Percentiles rank a stretch among this genome's conserved stretches.
These are phyloP conservation scores for Lophochroa leadbeateri DNA, from an alignment of 2,113 vertebrate species.

Conservation along the genomic window DNA sequence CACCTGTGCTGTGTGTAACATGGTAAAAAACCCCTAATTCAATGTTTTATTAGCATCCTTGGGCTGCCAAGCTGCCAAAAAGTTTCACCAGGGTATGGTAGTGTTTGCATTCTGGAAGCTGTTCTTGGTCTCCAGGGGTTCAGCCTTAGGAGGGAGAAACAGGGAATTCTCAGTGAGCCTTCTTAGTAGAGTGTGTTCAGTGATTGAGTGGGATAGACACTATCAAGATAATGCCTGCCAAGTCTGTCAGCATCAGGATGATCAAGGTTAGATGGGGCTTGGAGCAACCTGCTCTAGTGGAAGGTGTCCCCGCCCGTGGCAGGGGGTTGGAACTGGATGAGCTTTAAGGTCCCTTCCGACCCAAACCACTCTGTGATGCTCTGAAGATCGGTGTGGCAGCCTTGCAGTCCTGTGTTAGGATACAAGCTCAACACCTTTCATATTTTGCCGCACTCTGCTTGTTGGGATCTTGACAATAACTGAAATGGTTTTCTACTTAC, in stretches of 20 bases:
- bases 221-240: neutral
- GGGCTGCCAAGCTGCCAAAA: neutral
- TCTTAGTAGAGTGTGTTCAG: neutral
- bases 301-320: neutral
- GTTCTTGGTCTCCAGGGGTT: neutral
- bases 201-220: neutral
- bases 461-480: neutral
- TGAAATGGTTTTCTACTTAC: neutral
- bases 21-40: neutral
- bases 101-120: neutral
- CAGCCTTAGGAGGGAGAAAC: neutral
- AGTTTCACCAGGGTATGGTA: rapidly evolving
- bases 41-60: neutral
- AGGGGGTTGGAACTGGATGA: neutral
- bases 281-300: neutral
- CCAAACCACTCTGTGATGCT: neutral
- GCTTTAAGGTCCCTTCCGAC: neutral
- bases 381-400: neutral
- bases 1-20: neutral
- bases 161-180: neutral
- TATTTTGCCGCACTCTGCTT: neutral
- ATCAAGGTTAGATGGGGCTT: neutral
- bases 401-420: neutral
- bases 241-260: neutral
- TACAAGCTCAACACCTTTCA: neutral